Evolutionary conservation across 2,797 vertebrate species (phyloP), one percentile per base, ranked within the genome.

Genomic region (Anguilla pacifica): DNA sequence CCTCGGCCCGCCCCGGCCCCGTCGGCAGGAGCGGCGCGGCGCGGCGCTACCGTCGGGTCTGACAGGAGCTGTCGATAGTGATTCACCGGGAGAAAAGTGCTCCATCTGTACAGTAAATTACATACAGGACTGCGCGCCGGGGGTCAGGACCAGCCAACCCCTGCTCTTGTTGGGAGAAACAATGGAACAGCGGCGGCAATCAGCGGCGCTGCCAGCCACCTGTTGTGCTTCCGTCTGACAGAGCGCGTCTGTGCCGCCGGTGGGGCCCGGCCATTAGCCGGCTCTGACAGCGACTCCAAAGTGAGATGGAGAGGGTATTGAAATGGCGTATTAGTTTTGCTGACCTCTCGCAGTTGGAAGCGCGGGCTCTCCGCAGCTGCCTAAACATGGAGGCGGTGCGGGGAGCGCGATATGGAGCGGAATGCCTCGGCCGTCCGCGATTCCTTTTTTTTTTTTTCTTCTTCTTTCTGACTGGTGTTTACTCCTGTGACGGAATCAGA

Each of bases 21-120:
- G 51, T 82, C 53, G 4, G 51, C 3, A 28, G 2, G 15, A 5
- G 49, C 35, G 49, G 49, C 67, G 77, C 35, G 35, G 35, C 35
- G 35, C 1, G 35, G 35, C 93, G 92, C 91, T 92, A 35, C 35
- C 35, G 35, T 1, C 35, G 35, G 91, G 93, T 93, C 93, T 92
- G 93, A 93, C 94, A 91, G 91, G 70, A 77, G 88, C 93, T 95
- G 95, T 95, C 95, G 95, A 95, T 95, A 95, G 92, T 92, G 92
- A 93, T 95, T 95, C 93, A 92, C 92, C 70, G 55, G 92, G 92
- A 94, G 92, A 94, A 94, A 93, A 94, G 93, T 93, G 93, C 91
- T 94, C 92, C 79, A 93, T 92, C 94, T 95, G 92, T 94, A 94
- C 94, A 94, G 93, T 96, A 95, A 96, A 96, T 96, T 94, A 95